Percentiles rank a stretch among this genome's conserved stretches.
Evolutionary conservation across 2,888 invertebrate species (phyloP).

Genomic region (Microchrysa polita): DNA sequence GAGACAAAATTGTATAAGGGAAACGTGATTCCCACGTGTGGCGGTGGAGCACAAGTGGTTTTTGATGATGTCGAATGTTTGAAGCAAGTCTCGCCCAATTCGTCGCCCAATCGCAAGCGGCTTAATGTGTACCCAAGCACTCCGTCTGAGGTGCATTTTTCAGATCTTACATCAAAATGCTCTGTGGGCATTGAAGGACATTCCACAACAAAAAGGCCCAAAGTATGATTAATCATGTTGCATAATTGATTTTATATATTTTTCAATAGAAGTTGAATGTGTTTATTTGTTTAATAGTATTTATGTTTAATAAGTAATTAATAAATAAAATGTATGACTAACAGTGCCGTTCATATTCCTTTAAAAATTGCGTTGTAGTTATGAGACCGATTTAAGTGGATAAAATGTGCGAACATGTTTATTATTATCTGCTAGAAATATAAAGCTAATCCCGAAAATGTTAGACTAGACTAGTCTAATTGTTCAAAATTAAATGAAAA

Average conservation of each 20-base stretch:
- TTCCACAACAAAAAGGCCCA: conserved; percentile 60
- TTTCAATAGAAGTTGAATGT: background rate
- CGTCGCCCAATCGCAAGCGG: conserved; percentile 63
- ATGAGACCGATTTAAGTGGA: too few species aligned
- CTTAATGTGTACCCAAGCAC: conserved; percentile 56
- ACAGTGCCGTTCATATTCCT: too few species aligned
- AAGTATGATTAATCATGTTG: conserved; percentile 49
- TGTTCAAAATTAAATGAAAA: too few species aligned
- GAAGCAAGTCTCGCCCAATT: conserved; percentile 80
- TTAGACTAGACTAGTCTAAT: too few species aligned
- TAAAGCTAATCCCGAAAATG: too few species aligned
- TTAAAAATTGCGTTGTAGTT: too few species aligned
- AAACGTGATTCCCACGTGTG: conserved; percentile 91
- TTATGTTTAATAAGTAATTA: background rate
- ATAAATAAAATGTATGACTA: background rate
- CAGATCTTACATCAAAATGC: conserved; percentile 61
- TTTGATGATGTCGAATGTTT: conserved; percentile 94
- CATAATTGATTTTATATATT: background rate
- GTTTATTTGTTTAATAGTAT: background rate
- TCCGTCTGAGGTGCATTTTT: conserved; percentile 45
- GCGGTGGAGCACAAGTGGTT: conserved; percentile 94
- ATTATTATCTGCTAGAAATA: too few species aligned
- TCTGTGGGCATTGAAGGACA: conserved; percentile 64
- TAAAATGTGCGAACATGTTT: too few species aligned
- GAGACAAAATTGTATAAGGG: conserved; percentile 95